Evolutionary conservation across 1,140 invertebrate species (phyloP), one percentile per base, ranked within the genome.

Genomic region (Dendroctonus ponderosae): DNA sequence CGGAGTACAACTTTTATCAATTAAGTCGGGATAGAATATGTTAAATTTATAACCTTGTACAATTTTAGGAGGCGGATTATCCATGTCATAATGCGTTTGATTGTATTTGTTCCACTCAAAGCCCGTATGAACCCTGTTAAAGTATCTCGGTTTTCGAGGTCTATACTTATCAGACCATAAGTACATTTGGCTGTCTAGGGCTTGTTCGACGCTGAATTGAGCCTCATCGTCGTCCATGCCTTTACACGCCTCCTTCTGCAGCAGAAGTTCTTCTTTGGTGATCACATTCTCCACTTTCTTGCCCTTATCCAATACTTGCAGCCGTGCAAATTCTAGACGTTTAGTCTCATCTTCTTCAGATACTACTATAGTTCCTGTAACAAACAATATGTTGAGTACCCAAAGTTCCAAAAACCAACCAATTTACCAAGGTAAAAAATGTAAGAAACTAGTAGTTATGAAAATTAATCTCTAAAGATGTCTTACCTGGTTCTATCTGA

Each of bases 101-200:
- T 99, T 99, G 79, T 99, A 99, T 79, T 99, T 99, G 80, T 99
- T 99, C 98, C 98, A 99, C 77, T 99, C 97, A 81, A 99, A 99
- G 5, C 98, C 95, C 46, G 91, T 93, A 79, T 95, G 92, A 0
- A 94, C 91, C 67, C 96, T 86, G 82, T 99, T 99, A 80, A 99
- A 98, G 80, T 99, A 99, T 58, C 97, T 80, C 2, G 97, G 97
- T 79, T 99, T 99, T 15, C 97, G 80, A 0, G 97, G 97, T 8
- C 96, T 82, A 79, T 99, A 99, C 80, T 99, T 99, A 76, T 99
- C 97, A 0, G 96, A 96, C 95, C 97, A 99, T 5, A 97, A 79
- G 77, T 96, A 97, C 4, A 93, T 88, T 79, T 95, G 91, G 60
- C 89, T 88, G 71, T 94, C 91, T 38, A 97, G 75, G 4, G 87